Evolutionary conservation across 1,140 invertebrate species (phyloP), one percentile per base, ranked within the genome.

Genomic region (Lepeophtheirus salmonis): DNA sequence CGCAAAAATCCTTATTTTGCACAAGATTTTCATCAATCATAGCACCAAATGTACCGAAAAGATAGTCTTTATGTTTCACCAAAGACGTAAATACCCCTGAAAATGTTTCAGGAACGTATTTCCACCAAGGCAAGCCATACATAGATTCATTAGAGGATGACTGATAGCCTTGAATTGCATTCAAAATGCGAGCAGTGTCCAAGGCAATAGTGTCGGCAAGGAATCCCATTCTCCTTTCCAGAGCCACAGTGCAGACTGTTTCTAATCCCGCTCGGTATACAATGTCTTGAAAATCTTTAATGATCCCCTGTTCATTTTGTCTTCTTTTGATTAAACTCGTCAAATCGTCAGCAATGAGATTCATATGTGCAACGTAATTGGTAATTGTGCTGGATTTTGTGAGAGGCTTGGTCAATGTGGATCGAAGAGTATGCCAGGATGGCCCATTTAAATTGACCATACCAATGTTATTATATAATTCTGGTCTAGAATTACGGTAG

Each of bases 101-200:
- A n/a, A 57, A 41, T 21, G 74, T 70, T 0, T 84, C 86, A 0
- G 81, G 78, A 24, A 83, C 77, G 57, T 83, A 75, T 70, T 89
- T 89, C 85, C 86, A 89, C 24, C 86, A 70, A 0, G 84, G 84
- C 21, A 86, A 73, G 0, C 84, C 84, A 68, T 83, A 89, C 70
- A 82, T 66, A 3, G 70, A 63, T 50, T 67, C 62, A 20, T 72
- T 70, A 49, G 67, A 67, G 2, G 67, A 66, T 14, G 67, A 61
- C 64, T 72, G 72, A 3, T 71, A 65, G 4, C 65, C 58, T 24
- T 67, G 65, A 6, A 68, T 67, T 0, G 68, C 64, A 23, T 65
- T 1, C 20, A 73, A 67, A 61, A 74, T 69, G 14, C 50, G 16
- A 4, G 54, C 21, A 14, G 65, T 66, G 50, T 62, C 62, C 60